These are phyloP conservation scores for Chromoteleia sp. DNA, from an alignment of 2,888 invertebrate genomes.

Conservation along the genomic window DNA sequence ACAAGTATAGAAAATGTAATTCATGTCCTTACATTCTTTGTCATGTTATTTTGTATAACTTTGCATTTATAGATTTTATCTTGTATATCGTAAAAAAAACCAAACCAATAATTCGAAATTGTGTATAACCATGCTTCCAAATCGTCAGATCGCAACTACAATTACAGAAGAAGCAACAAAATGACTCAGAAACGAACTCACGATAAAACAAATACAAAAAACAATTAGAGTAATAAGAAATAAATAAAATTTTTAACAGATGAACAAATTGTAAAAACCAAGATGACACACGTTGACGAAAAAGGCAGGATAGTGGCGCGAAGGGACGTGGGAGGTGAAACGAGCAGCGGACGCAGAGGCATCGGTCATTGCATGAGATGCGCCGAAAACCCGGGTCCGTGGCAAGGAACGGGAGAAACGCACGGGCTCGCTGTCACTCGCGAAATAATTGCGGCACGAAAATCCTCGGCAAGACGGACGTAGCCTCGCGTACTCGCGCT, in stretches of 20 bases:
- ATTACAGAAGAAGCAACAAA: no score
- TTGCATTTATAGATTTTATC: no score
- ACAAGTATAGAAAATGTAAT: no score
- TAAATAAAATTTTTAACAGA: neutral
- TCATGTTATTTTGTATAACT: no score
- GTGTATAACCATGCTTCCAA: no score
- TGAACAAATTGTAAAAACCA: constrained; percentile 59
- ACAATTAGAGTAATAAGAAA: neutral
- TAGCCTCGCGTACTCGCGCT: constrained; percentile 83
- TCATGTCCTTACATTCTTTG: no score
- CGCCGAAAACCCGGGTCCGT: constrained; percentile 19
- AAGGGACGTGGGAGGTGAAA: constrained; percentile 1
- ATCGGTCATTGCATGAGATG: constrained; percentile 32
- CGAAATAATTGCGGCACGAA: constrained; percentile 74
- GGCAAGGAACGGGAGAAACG: constrained; percentile 9
- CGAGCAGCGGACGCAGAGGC: neutral
- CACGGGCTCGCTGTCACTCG: constrained; percentile 57
- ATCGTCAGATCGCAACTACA: no score
- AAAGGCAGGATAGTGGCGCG: constrained; percentile 24
- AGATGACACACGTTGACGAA: constrained; percentile 70
- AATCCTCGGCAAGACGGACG: constrained; percentile 75
- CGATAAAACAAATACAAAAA: neutral
- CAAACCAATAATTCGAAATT: no score
- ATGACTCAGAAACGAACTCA: no score
- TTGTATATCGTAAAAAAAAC: no score